Base-by-base conservation (phyloP, 2,113 vertebrate genomes). In the Alces alces region DNA sequence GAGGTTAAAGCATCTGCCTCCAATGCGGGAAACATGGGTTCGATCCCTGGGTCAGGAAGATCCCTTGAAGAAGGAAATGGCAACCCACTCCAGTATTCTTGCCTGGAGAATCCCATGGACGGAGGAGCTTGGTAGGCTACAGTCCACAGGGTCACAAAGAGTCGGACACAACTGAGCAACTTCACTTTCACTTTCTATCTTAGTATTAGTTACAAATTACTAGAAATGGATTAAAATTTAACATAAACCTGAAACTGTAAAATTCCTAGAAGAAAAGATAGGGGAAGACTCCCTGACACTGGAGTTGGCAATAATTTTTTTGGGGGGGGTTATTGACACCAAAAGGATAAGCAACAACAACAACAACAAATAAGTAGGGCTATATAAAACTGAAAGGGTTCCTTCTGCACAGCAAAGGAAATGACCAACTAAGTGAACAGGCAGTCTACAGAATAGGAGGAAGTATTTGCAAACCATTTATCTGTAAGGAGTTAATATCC, bases 261-360 rank as follows among this genome's bases (percentile, higher is more conserved):
- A 64, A 82, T 80, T 39, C 7, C 23, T 39, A 6, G 25, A 52
- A 52, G 16, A 82, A 82, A 82, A n/a, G 30, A 61, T n/a, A 61
- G 10, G 17, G 16, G 12, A 21, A 91, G 60, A 5, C 16, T 64
- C 45, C 57, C 50, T 82, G 58, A 92, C 47, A 43, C 30, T 83
- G 7, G 27, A 54, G 25, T 92, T 92, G n/a, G 25, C 13, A 43
- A 43, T 92, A 36, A 33, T 43, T 82, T 39, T 82, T 39, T 89
- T 33, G 0, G 2, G 8, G 1, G 2, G 2, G 3, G 1, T 17
- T 4, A 30, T 23, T 92, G 78, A 64, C 58, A 66, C n/a, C 27
- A 83, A 64, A 82, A 82, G n/a, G 25, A 43, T 5, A 39, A 54
- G n/a, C 47, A 54, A 23, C 50, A 79, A n/a, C 28, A 55, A 27